Evolutionary conservation across 2,888 invertebrate genomes (phyloP), one percentile per base, ranked within the genome.

Genomic region (Drosophila trichaetosa): DNA sequence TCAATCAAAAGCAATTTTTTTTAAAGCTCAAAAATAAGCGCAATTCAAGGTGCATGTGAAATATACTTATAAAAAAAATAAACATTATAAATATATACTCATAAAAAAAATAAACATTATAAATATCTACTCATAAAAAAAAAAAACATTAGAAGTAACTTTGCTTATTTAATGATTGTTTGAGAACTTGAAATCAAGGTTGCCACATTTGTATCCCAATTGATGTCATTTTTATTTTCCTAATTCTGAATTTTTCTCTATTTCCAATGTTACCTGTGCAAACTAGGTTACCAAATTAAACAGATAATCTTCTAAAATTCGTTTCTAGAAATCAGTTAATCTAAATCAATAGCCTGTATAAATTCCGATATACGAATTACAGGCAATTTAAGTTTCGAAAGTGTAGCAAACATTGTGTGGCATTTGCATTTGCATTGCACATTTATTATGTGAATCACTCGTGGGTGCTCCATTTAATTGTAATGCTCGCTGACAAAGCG

Each of bases 1-100:
- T 83, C 79, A 76, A 80, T 81, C 59, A 71, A 52, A 69, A 61
- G 70, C 24, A 46, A 63, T 69, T 79, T 65, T n/a, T 56, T 52
- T 48, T 21, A 54, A 72, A 34, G 36, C 31, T 31, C 42, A 36
- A 42, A 31, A 38, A 24, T n/a, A 10, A 11, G 29, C 29, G 36
- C 40, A 42, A 60, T 36, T 29, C 13, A 24, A 34, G 49, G 29
- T 52, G n/a, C 29, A 31, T 64, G 63, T 27, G 4, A 36, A 34
- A 33, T n/a, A 38, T 40, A 40, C 51, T 21, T 52, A 60, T 56
- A 57, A 29, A 29, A 64, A 4, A 29, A 48, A 40, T 10, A 52
- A 16, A 29, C 8, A n/a, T 34, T 42, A 36, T 18, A 3, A 5
- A 31, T 31, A 33, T n/a, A 42, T 40, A 40, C 51, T 21, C 56